These are phyloP conservation scores for Astreopora myriophthalma DNA, from an alignment of 64 coral and sea anemone species.

Conservation along the genomic window DNA sequence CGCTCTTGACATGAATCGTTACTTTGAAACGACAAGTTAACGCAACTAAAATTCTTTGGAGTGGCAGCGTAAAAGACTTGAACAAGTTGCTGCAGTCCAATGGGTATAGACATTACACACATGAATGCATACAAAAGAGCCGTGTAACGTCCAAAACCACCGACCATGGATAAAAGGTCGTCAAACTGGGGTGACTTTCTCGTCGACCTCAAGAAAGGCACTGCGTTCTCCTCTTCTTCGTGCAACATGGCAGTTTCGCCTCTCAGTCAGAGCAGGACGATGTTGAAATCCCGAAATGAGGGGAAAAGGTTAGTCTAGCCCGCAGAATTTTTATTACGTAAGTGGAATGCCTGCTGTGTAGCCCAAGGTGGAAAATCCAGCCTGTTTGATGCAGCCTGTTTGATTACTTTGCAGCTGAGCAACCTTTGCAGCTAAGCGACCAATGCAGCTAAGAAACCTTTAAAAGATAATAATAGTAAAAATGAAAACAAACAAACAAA, in stretches of 20 bases:
- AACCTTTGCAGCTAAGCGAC: no score
- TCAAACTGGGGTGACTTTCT: constrained; percentile 66
- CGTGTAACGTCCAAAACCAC: constrained; percentile 84
- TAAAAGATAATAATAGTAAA: no score
- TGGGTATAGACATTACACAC: constrained; percentile 79
- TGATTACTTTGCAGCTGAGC: no score
- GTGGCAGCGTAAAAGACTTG: constrained; percentile 86
- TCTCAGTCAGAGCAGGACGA: not conserved
- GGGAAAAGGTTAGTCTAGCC: no score
- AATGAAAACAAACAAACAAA: no score
- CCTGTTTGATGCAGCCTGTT: no score
- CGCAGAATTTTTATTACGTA: no score
- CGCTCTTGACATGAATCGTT: constrained; percentile 64
- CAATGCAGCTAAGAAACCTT: no score
- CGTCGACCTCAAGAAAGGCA: not conserved
- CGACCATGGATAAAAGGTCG: constrained; percentile 75
- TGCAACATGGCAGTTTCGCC: not conserved
- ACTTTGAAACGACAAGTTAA: not conserved
- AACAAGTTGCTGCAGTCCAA: constrained; percentile 76
- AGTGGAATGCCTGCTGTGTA: no score
- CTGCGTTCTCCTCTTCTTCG: not conserved
- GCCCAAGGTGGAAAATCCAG: no score
- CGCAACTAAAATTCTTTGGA: constrained; percentile 52
- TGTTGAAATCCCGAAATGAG: not conserved
- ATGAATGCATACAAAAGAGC: constrained; percentile 71